Base-by-base conservation (phyloP, 2,888 invertebrate genomes). In the Yponomeuta malinellus region DNA sequence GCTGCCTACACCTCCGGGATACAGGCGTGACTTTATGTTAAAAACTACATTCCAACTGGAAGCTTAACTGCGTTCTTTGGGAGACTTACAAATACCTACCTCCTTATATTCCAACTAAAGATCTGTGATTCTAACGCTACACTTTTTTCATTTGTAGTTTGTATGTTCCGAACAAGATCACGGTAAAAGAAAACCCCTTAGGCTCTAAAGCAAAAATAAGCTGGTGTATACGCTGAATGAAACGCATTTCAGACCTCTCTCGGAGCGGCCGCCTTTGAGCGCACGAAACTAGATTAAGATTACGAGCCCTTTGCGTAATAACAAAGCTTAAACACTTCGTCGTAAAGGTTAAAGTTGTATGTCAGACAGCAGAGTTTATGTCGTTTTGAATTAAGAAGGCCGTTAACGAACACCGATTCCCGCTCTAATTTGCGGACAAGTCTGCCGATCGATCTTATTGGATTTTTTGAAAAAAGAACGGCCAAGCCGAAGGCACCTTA, bases 371-470 rank as follows among this genome's bases (percentile, higher is more conserved):
- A 83, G 78, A 75, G 74, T 74, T 84, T 87, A 76, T 43, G 78
- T 72, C 82, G 71, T 83, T 84, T 71, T 59, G 72, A 12, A 37
- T 12, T 74, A 76, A 66, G 73, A 5, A 52, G 71, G 71, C 70
- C 81, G 81, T 85, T 90, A 90, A 90, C 89, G 89, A 90, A 90
- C 89, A 86, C 81, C 89, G 86, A 90, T 88, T 87, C 90, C 85
- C 85, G 87, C 84, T 89, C 90, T 90, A 91, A 91, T 91, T 91
- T 90, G 90, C 91, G 85, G 91, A 89, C 89, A 89, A 87, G 89
- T 88, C 87, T 81, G 86, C 85, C 90, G 89, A 92, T 92, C 90
- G 91, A 92, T 90, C 90, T 90, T 86, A 89, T 90, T 90, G 87
- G 89, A 87, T 88, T 91, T 90, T 90, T 87, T 83, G 52, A 86